Evolutionary conservation across 2,797 vertebrate species (phyloP).

Genomic region (Agapornis canus): DNA sequence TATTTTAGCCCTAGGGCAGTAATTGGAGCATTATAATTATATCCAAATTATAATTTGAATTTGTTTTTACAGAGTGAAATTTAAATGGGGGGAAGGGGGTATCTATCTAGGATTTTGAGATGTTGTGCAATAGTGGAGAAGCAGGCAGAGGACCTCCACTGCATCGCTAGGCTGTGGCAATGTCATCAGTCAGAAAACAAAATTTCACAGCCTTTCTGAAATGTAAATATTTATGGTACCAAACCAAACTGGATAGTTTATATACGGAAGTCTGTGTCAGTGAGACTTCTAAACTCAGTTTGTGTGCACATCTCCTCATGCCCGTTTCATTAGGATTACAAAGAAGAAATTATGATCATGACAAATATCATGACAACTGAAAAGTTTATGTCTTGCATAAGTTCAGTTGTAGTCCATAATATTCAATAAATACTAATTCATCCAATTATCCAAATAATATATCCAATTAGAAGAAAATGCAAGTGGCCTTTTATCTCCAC

Average conservation of each 20-base stretch:
- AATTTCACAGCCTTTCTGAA: background rate
- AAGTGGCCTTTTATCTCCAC: background rate
- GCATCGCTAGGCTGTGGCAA: background rate
- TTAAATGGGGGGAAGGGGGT: fast-evolving
- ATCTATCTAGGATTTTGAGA: background rate
- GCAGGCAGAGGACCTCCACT: background rate
- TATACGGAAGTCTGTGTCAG: fast-evolving
- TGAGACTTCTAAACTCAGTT: background rate
- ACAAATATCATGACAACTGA: background rate
- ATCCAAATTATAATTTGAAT: background rate
- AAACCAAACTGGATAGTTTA: background rate
- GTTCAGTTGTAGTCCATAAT: background rate
- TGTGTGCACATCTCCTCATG: too few species aligned
- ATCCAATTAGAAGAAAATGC: background rate
- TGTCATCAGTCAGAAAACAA: background rate
- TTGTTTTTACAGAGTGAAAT: background rate
- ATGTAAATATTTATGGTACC: background rate
- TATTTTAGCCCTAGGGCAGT: background rate
- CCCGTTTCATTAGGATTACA: background rate
- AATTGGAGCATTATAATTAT: background rate
- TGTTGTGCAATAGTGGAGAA: fast-evolving
- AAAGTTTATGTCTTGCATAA: background rate
- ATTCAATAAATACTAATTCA: background rate
- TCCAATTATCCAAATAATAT: background rate
- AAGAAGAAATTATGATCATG: background rate